phyloP scores from a whole-genome alignment of 2,888 invertebrate genomes.

The Corythucha ciliata region DNA sequence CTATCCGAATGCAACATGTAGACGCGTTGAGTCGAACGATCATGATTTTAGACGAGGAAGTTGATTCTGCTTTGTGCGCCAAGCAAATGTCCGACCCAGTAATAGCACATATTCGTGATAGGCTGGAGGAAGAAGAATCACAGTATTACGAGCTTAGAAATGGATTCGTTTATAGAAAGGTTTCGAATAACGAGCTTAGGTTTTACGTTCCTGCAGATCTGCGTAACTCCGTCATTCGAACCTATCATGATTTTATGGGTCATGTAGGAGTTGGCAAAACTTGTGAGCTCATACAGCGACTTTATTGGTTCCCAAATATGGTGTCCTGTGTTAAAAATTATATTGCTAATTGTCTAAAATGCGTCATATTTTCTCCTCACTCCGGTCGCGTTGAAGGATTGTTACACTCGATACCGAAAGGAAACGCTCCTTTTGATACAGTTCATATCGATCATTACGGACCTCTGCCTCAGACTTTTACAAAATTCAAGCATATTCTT shows the following conservation, averaged over 20 bases:
- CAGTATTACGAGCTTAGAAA: constrained; percentile 1
- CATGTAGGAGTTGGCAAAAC: constrained; percentile 40
- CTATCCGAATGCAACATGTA: constrained; percentile 12
- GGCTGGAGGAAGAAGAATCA: constrained; percentile 7
- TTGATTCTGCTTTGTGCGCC: not conserved
- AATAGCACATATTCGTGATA: not conserved
- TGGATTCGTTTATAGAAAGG: constrained; percentile 4
- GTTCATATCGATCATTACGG: constrained; percentile 41
- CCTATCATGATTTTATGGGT: constrained; percentile 39
- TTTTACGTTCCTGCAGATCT: constrained; percentile 19
- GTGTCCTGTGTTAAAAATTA: constrained; percentile 40
- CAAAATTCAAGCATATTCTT: constrained; percentile 33
- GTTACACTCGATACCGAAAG: constrained; percentile 42
- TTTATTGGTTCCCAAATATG: constrained; percentile 42
- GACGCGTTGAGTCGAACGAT: constrained; percentile 8
- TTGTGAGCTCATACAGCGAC: constrained; percentile 35
- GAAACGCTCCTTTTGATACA: constrained; percentile 40
- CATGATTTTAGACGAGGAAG: not conserved
- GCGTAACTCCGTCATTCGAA: constrained; percentile 7
- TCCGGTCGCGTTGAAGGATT: constrained; percentile 37
- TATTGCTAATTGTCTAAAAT: constrained; percentile 40
- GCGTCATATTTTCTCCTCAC: constrained; percentile 39
- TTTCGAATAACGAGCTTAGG: not conserved
- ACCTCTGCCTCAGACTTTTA: constrained; percentile 31
- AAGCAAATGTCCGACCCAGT: constrained; percentile 2